phyloP scores from a whole-genome alignment of 2,113 vertebrate species.

The Callaeas wilsoni region DNA sequence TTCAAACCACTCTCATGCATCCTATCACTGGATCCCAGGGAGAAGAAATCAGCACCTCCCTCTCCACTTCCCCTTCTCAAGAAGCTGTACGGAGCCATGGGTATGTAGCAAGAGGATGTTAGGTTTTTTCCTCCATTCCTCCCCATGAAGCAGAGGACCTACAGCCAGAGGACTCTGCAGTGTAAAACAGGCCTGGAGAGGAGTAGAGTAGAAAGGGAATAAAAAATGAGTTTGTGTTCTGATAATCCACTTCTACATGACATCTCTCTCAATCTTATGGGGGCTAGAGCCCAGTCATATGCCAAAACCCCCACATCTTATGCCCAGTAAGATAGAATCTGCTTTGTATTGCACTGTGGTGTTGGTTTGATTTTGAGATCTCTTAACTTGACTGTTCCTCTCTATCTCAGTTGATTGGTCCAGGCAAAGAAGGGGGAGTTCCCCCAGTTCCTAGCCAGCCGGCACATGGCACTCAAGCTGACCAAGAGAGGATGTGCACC shows the following conservation, averaged over 20 bases:
- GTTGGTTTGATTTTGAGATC: background rate
- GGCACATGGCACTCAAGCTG: conserved; percentile 75
- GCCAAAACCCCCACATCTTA: background rate
- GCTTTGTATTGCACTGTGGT: background rate
- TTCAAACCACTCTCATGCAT: background rate
- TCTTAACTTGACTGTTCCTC: background rate
- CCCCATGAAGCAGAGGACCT: background rate
- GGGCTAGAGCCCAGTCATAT: background rate
- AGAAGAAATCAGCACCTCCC: background rate
- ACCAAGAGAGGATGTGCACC: conserved; percentile 76
- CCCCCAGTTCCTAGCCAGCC: conserved; percentile 78
- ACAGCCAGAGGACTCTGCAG: background rate
- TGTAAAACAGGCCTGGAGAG: background rate
- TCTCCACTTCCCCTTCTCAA: background rate
- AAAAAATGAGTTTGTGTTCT: background rate
- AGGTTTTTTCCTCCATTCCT: background rate
- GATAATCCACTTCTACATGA: background rate
- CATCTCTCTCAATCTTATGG: background rate
- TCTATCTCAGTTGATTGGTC: conserved; percentile 75
- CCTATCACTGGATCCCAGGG: background rate
- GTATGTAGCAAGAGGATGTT: background rate
- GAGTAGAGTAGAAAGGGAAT: background rate
- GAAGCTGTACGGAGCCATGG: background rate
- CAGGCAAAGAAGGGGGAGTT: conserved; percentile 87
- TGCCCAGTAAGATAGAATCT: background rate